phyloP scores from a whole-genome alignment of 2,113 vertebrate species.

The Equus przewalskii region DNA sequence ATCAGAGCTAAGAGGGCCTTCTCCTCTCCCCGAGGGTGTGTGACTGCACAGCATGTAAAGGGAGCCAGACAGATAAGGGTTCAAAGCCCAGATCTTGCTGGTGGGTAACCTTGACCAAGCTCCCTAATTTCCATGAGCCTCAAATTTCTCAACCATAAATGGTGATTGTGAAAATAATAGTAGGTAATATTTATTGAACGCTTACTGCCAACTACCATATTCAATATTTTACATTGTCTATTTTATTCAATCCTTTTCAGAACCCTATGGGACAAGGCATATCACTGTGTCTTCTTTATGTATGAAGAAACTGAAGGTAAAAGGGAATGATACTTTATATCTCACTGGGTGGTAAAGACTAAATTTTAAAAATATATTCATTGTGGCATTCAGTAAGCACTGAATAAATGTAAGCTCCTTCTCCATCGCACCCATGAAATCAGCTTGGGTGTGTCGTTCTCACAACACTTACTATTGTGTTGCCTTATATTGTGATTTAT shows the following conservation, averaged over 20 bases:
- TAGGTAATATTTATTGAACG: background rate
- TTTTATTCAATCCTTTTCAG: background rate
- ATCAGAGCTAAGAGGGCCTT: background rate
- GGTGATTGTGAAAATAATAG: background rate
- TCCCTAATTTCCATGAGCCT: background rate
- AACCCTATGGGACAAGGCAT: background rate
- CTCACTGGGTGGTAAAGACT: background rate
- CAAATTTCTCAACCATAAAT: background rate
- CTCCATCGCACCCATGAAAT: background rate
- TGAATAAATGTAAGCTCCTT: background rate
- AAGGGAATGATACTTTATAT: background rate
- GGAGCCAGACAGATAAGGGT: background rate
- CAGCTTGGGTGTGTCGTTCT: background rate
- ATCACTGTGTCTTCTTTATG: background rate
- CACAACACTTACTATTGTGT: too few relatives aligned
- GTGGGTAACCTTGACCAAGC: background rate
- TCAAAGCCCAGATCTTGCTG: too few relatives aligned
- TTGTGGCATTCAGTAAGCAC: background rate
- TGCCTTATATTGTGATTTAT: background rate
- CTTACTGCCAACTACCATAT: background rate
- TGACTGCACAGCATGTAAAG: background rate
- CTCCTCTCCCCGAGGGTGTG: background rate
- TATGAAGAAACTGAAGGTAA: background rate
- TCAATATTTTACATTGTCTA: background rate
- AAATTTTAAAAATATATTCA: background rate